phyloP scores from a whole-genome alignment of 2,888 invertebrate species.

The Drosophila paracracens region DNA sequence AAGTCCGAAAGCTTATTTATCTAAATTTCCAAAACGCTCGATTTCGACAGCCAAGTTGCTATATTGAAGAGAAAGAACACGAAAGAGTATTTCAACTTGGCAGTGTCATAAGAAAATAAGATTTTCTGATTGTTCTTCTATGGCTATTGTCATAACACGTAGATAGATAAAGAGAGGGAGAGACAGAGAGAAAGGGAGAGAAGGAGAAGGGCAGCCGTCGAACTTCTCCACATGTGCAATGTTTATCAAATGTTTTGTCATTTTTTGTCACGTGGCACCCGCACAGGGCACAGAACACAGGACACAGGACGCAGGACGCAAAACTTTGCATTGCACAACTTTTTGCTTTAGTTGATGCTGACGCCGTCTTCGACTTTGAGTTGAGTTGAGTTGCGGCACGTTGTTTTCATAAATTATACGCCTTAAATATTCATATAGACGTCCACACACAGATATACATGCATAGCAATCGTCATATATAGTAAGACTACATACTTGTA shows the following conservation, averaged over 20 bases:
- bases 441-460: slow-evolving; percentile 18
- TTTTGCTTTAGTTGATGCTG: slow-evolving; percentile 53
- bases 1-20: background rate
- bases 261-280: slow-evolving; percentile 73
- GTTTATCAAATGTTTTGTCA: slow-evolving; percentile 78
- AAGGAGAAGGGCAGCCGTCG: slow-evolving; percentile 15
- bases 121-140: slow-evolving; percentile 31
- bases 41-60: background rate
- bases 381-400: slow-evolving; percentile 62
- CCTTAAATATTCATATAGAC: slow-evolving; percentile 75
- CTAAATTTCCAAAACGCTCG: background rate
- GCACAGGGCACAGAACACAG: background rate
- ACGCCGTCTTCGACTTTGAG: slow-evolving; percentile 48
- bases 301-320: slow-evolving; percentile 5
- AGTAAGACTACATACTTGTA: slow-evolving; percentile 17
- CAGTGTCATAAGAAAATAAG: slow-evolving; percentile 24
- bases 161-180: slow-evolving; percentile 20
- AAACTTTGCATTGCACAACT: slow-evolving; percentile 73
- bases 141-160: slow-evolving; percentile 62
- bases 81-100: slow-evolving; percentile 44
- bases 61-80: background rate
- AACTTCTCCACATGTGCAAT: slow-evolving; percentile 68
- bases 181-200: background rate
- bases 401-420: slow-evolving; percentile 76
- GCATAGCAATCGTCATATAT: slow-evolving; percentile 10